Evolutionary conservation across 2,888 invertebrate genomes (phyloP).

Genomic region (Alloscopus bannaensis): DNA sequence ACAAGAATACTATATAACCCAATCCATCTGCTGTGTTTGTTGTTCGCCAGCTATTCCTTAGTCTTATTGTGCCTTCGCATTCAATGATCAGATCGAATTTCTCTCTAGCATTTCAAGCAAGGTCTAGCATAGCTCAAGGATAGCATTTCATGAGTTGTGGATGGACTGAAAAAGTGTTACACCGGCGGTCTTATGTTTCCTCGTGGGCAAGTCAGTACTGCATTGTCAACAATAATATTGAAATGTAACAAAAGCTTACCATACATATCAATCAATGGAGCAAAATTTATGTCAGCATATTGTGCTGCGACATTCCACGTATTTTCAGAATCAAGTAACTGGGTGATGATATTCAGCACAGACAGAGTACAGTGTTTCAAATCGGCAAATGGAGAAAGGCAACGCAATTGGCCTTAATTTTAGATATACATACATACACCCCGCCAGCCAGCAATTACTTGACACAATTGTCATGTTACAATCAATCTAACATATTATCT

Average conservation of each 20-base stretch:
- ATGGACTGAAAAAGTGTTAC: too few relatives aligned
- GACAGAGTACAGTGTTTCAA: too few relatives aligned
- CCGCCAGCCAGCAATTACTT: not conserved
- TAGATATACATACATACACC: not conserved
- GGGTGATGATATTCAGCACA: too few relatives aligned
- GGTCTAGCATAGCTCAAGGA: not conserved
- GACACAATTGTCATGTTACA: not conserved
- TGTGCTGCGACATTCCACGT: too few relatives aligned
- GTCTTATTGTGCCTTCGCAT: not conserved
- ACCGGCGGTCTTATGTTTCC: too few relatives aligned
- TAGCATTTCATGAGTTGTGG: not conserved
- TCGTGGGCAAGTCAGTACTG: too few relatives aligned
- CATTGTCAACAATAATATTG: too few relatives aligned
- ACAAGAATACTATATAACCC: not conserved
- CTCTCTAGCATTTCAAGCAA: not conserved
- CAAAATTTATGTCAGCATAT: too few relatives aligned
- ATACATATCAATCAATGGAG: too few relatives aligned
- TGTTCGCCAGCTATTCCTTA: not conserved
- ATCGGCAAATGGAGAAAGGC: too few relatives aligned
- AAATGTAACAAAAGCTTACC: too few relatives aligned
- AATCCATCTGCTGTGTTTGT: not conserved
- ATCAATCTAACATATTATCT: not conserved
- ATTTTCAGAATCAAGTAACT: too few relatives aligned
- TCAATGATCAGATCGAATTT: constrained; percentile 7
- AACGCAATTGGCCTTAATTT: not conserved